A percentile compares a stretch with the other conserved stretches of the same genome.
Evolutionary conservation across 2,797 vertebrate genomes (phyloP).

Genomic region (Aphelocoma californica): DNA sequence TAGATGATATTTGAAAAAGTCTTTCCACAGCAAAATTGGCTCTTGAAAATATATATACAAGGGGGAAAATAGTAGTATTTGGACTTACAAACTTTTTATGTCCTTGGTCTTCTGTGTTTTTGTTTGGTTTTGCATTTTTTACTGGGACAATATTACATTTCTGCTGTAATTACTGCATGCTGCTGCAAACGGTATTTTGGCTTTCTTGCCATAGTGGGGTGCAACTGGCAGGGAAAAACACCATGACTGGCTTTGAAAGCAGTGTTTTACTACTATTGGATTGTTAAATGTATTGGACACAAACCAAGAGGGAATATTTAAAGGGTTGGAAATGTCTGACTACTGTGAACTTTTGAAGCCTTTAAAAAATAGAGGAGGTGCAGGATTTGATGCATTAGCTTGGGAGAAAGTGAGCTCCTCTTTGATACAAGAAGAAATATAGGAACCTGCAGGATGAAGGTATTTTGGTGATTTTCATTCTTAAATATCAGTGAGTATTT

Average conservation of each 20-base stretch:
- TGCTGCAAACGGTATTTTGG: neutral
- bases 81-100: neutral
- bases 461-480: neutral
- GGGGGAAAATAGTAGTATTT: neutral
- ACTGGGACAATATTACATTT: neutral
- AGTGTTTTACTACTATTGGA: neutral
- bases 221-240: neutral
- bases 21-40: neutral
- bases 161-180: neutral
- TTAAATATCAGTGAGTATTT: neutral
- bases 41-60: neutral
- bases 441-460: neutral
- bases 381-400: neutral
- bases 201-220: neutral
- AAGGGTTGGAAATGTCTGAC: neutral
- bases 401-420: neutral
- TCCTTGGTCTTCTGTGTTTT: rapidly evolving
- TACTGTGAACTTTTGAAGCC: neutral
- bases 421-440: neutral
- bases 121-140: neutral
- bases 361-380: neutral
- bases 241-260: neutral
- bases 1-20: neutral
- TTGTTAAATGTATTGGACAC: neutral
- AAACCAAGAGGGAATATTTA: neutral